Evolutionary conservation across 2,888 invertebrate genomes (phyloP).

Genomic region (Piscicola geometra): DNA sequence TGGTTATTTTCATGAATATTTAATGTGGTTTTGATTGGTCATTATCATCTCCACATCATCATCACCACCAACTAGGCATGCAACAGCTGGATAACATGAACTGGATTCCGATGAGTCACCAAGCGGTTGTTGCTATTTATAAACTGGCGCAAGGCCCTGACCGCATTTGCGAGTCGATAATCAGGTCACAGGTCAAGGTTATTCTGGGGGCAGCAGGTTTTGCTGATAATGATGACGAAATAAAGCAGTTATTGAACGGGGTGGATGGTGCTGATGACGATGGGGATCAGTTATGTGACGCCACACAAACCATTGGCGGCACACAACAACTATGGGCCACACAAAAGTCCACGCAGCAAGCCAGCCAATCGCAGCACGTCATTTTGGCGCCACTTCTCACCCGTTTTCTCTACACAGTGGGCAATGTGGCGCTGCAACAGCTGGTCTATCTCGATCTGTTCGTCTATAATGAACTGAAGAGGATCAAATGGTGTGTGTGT

Average conservation of each 20-base stretch:
- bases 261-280: not conserved
- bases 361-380: not conserved
- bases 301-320: not conserved
- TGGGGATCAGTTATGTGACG: not conserved
- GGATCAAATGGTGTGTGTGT: conserved; percentile 57
- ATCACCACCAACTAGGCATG: conserved; percentile 26
- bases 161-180: conserved; percentile 51
- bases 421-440: conserved; percentile 72
- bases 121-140: conserved; percentile 64
- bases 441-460: conserved; percentile 75
- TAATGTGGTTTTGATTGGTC: too few species aligned
- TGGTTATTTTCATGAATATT: not conserved
- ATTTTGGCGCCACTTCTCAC: conserved; percentile 49
- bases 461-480: conserved; percentile 76
- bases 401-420: conserved; percentile 63
- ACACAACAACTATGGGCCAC: not conserved
- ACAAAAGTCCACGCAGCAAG: not conserved
- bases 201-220: conserved; percentile 4
- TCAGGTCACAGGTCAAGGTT: conserved; percentile 45
- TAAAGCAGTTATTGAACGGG: not conserved
- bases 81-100: conserved; percentile 54
- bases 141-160: conserved; percentile 64
- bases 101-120: conserved; percentile 62
- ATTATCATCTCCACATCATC: too few species aligned
- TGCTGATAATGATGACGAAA: not conserved